Conservation (phyloP, 2,888 invertebrate species). For the Clepsis dumicolana region DNA sequence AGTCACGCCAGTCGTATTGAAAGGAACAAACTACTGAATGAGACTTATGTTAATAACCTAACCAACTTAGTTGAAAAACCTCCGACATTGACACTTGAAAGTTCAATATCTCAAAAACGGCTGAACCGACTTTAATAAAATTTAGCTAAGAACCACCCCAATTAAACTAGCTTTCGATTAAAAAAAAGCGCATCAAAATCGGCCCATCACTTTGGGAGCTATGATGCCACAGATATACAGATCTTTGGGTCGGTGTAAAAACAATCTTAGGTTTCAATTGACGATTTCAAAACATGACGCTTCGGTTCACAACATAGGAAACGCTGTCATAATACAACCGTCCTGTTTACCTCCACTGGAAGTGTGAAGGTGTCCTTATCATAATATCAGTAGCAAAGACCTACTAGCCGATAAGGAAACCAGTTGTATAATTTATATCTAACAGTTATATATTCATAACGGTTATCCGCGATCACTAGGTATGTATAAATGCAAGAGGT, state of each 20-base stretch:
- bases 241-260: not conserved
- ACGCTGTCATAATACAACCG: constrained; percentile 14
- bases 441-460: constrained; percentile 37
- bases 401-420: constrained; percentile 31
- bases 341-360: constrained; percentile 32
- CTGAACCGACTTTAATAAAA: too few relatives aligned
- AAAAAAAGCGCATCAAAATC: too few relatives aligned
- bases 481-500: constrained; percentile 37
- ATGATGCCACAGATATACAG: constrained; percentile 12
- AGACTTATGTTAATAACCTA: too few relatives aligned
- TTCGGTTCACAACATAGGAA: constrained; percentile 28
- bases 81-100: too few relatives aligned
- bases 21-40: too few relatives aligned
- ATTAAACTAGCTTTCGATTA: too few relatives aligned
- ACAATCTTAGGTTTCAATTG: not conserved
- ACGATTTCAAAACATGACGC: constrained; percentile 16
- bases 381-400: constrained; percentile 20
- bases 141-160: too few relatives aligned
- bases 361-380: constrained; percentile 20
- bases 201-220: too few relatives aligned
- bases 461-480: constrained; percentile 36
- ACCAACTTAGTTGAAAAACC: too few relatives aligned
- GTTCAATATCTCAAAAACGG: too few relatives aligned
- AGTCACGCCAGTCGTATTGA: too few relatives aligned
- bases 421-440: constrained; percentile 21